Evolutionary conservation across 2,797 vertebrate genomes (phyloP).

Genomic region (Poecilia picta): DNA sequence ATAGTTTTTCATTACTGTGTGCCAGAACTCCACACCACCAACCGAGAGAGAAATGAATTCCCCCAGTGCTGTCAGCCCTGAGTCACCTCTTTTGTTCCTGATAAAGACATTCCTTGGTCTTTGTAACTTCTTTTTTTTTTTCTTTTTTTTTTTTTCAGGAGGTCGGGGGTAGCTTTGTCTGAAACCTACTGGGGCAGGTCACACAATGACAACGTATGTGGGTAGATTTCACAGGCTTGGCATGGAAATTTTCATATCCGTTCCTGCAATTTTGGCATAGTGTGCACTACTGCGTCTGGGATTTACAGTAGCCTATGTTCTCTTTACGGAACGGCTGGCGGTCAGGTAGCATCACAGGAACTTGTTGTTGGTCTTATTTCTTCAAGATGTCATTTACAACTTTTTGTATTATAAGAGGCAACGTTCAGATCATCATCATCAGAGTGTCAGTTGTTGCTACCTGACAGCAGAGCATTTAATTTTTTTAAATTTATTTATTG

Average conservation of each 20-base stretch:
- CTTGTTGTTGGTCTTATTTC: not conserved
- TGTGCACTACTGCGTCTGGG: conserved; percentile 51
- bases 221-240: conserved; percentile 78
- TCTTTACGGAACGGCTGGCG: conserved; percentile 26
- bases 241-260: conserved; percentile 69
- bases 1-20: conserved; percentile 79
- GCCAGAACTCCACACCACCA: conserved; percentile 81
- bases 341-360: conserved; percentile 2
- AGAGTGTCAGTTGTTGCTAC: not conserved
- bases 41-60: conserved; percentile 85
- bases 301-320: conserved; percentile 41
- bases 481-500: not conserved
- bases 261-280: conserved; percentile 55
- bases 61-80: conserved; percentile 75
- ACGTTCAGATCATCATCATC: not conserved
- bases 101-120: conserved; percentile 83
- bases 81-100: conserved; percentile 81
- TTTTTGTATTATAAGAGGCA: not conserved
- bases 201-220: conserved; percentile 78
- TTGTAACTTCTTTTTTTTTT: conserved; percentile 66
- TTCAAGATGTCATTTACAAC: not conserved
- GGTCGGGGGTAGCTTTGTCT: conserved; percentile 72
- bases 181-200: conserved; percentile 70
- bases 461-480: not conserved
- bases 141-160: conserved; percentile 38